These are phyloP conservation scores for Tapirus terrestris DNA, from an alignment of 2,113 vertebrate genomes.

Conservation along the genomic window DNA sequence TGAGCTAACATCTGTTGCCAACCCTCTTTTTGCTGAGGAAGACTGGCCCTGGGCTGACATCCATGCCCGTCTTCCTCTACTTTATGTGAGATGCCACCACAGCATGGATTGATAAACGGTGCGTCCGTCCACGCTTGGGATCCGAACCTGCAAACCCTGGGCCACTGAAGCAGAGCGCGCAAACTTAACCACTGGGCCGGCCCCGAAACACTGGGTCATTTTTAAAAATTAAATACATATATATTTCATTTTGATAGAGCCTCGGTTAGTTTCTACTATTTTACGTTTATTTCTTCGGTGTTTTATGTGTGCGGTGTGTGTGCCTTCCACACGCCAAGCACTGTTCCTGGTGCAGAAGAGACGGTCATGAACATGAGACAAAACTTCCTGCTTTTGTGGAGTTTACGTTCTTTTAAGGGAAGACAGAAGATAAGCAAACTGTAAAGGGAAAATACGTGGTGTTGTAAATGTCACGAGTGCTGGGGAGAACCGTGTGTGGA, in stretches of 20 bases:
- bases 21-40: too few species aligned
- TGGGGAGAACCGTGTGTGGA: background rate
- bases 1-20: too few species aligned
- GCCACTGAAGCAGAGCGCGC: too few species aligned
- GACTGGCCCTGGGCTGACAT: too few species aligned
- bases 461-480: rapidly evolving
- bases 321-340: background rate
- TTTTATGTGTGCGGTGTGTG: background rate
- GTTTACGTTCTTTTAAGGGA: background rate
- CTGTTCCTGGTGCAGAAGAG: background rate
- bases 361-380: background rate
- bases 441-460: background rate
- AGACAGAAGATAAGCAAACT: background rate
- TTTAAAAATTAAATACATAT: background rate
- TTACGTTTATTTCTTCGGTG: background rate
- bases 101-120: too few species aligned
- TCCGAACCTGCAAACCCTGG: too few species aligned
- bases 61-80: too few species aligned
- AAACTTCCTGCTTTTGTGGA: background rate
- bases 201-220: too few species aligned
- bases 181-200: too few species aligned
- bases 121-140: too few species aligned
- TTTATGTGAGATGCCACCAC: too few species aligned
- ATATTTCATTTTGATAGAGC: background rate
- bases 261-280: background rate